Evolutionary conservation across 1,140 invertebrate species (phyloP), one percentile per base, ranked within the genome.

Genomic region (Drosophila pseudoananassae): DNA sequence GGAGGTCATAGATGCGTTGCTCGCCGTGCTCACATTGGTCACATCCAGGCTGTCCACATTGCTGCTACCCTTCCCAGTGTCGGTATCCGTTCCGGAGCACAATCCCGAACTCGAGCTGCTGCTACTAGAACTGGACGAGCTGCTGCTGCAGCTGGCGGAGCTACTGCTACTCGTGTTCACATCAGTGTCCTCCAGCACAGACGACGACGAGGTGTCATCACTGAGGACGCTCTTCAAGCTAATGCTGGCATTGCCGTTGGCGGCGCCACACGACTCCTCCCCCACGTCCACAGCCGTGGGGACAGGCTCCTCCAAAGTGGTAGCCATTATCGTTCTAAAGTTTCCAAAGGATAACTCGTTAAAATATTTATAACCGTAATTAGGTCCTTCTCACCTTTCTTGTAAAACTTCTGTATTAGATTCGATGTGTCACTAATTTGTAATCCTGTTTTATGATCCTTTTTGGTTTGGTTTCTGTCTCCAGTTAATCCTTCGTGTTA

Each of bases 41-140:
- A 73, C 84, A 79, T 88, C 83, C 10, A 89, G 43, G 50, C 78
- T 88, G 36, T 76, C 78, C 2, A 72, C 54, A 36, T 71, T 78
- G 60, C 83, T 87, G 61, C 83, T 88, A 5, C 83, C 83, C 52
- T 88, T 87, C 29, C 82, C 83, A 6, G 83, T 87, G 36, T 87
- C 81, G 38, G 81, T 82, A 23, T 85, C 82, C 12, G 82, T 87
- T 15, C 38, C 77, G 9, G 60, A 65, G 23, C 38, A 73, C 29
- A 59, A 58, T 5, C 58, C 53, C 14, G 76, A 79, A 14, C 80
- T 71, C 3, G 53, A 64, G 63, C 78, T 74, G 29, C 49, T 65
- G 68, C 65, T 87, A 59, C 63, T 64, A 31, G 38, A 75, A 71
- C 79, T 84, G 31, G 63, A 60, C 10, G 40, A 63, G 49, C 63